Evolutionary conservation across 2,797 vertebrate genomes (phyloP), one percentile per base, ranked within the genome.

Genomic region (Apogon talboti): DNA sequence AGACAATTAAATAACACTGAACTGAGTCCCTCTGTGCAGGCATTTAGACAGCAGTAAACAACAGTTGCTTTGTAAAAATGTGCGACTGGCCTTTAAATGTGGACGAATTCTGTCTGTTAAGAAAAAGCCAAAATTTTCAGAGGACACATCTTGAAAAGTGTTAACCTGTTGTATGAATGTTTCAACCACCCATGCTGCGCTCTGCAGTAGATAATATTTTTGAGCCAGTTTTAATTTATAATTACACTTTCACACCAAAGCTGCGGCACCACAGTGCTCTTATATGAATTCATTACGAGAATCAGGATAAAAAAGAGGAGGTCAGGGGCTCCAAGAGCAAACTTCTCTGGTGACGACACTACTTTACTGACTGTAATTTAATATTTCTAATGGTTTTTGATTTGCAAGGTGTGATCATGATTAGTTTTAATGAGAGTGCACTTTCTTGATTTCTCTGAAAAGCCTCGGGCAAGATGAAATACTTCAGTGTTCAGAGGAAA

Each of bases 331-430:
- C 28, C 16, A 28, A 30, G 60, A 76, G 41, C 54, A 53, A 40
- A 54, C 46, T 59, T 66, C 53, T 67, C 44, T 28, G 13, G 61
- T 69, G 66, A 74, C 2, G 6, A 60, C 40, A 62, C 66, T 81
- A 81, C 66, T 66, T 77, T 52, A 62, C 59, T 50, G 50, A 21
- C 56, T 66, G 62, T 61, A 45, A 77, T 72, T 76, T 74, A 76
- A 68, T 74, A 60, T 41, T 55, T 61, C 21, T 71, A 73, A 86
- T 74, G 71, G 71, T 66, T 81, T 81, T 65, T 70, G 66, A 85
- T 82, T 78, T 65, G 42, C 71, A 45, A 55, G 79, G 63, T 21
- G 51, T 71, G 70, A 69, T 58, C 38, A 42, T 76, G 67, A 84
- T 68, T 73, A 66, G 59, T 42, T 68, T 21, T 72, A 81, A 83